phyloP scores from a whole-genome alignment of 2,888 invertebrate species.

The Chrysomela aeneicollis region DNA sequence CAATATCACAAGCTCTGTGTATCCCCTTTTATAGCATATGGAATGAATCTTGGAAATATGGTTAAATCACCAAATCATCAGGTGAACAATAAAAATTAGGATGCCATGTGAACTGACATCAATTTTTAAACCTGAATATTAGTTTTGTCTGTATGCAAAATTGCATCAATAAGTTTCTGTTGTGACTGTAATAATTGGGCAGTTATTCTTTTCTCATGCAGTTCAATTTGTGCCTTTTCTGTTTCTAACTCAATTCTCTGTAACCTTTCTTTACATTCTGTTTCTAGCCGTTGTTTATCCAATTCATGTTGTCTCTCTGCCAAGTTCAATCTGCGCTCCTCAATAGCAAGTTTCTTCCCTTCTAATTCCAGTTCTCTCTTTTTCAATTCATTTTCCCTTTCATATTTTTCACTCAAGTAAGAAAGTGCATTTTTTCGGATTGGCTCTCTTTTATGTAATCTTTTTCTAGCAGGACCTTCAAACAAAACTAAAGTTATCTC shows the following conservation, averaged over 20 bases:
- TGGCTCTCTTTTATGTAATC: constrained; percentile 13
- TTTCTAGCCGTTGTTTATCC: constrained; percentile 3
- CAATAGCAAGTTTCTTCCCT: constrained; percentile 2
- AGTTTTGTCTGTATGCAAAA: too few species aligned
- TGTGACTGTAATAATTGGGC: too few species aligned
- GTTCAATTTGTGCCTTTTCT: background rate
- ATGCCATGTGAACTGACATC: too few species aligned
- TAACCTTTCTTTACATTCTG: too few species aligned
- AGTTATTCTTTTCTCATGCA: background rate
- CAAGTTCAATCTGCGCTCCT: constrained; percentile 4
- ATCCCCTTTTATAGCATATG: too few species aligned
- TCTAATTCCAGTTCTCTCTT: constrained; percentile 19
- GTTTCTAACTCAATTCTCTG: constrained; percentile 3
- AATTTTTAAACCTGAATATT: too few species aligned
- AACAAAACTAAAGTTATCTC: background rate
- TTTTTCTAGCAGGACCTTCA: constrained; percentile 11
- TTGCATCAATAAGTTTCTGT: too few species aligned
- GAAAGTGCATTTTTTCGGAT: constrained; percentile 9
- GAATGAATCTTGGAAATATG: too few species aligned
- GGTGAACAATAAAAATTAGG: too few species aligned
- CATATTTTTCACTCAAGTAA: constrained; percentile 10
- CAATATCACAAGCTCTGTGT: too few species aligned
- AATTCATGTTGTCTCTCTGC: background rate
- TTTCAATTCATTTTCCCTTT: constrained; percentile 15
- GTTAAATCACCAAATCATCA: too few species aligned